A percentile compares a stretch with the other conserved stretches of the same genome.
Conservation (phyloP, 1,140 invertebrate genomes). For the Muscidifurax raptorellus region DNA sequence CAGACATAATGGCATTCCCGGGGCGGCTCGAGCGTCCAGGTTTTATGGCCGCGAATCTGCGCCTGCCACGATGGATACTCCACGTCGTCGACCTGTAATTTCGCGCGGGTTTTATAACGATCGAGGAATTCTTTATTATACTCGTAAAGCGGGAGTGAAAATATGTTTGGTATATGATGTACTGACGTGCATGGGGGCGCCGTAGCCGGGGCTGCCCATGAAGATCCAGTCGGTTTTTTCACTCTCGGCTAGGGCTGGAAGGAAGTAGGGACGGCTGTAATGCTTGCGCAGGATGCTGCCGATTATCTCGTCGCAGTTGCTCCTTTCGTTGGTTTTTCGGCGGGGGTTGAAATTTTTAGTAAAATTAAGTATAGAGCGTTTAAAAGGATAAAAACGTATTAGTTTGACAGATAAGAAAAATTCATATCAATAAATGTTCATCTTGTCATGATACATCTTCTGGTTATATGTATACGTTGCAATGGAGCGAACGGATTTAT, state of each 20-base stretch:
- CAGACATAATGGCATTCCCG: slow-evolving; percentile 91
- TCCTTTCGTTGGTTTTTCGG: slow-evolving; percentile 79
- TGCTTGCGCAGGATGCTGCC: slow-evolving; percentile 85
- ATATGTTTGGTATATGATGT: neutral
- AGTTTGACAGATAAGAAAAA: too few relatives aligned
- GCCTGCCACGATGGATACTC: slow-evolving; percentile 95
- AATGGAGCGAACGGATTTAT: too few relatives aligned
- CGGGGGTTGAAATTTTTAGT: too few relatives aligned
- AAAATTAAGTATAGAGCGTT: too few relatives aligned
- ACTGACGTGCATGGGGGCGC: slow-evolving; percentile 95
- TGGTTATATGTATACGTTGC: too few relatives aligned
- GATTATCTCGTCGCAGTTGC: slow-evolving; percentile 90
- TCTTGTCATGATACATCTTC: too few relatives aligned
- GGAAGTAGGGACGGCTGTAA: slow-evolving; percentile 91
- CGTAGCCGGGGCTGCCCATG: slow-evolving; percentile 94
- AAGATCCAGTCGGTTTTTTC: slow-evolving; percentile 96
- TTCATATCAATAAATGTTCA: too few relatives aligned
- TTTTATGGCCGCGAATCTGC: slow-evolving; percentile 89
- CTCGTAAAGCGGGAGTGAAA: neutral
- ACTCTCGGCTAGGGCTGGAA: slow-evolving; percentile 88
- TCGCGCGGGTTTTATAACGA: neutral
- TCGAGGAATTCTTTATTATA: neutral
- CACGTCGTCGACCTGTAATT: slow-evolving; percentile 92
- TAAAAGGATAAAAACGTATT: too few relatives aligned
- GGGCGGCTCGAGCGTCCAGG: slow-evolving; percentile 91